Conservation (phyloP, 2,888 invertebrate species). For the Asteroscopus sphinx region DNA sequence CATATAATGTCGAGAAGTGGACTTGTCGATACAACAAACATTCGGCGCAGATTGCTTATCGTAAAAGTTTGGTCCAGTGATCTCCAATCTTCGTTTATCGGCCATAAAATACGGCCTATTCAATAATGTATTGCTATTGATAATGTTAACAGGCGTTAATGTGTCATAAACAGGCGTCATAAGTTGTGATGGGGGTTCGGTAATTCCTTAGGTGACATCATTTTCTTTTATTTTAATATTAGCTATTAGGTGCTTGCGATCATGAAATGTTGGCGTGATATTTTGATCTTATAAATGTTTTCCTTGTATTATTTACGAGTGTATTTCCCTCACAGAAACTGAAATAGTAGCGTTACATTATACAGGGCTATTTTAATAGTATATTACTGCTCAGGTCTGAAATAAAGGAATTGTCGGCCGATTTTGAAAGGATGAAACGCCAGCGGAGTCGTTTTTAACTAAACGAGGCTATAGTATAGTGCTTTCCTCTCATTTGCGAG, state of each 20-base stretch:
- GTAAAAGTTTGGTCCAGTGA: constrained; percentile 85
- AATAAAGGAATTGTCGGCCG: too few relatives aligned
- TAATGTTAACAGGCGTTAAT: constrained; percentile 82
- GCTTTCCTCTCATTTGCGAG: too few relatives aligned
- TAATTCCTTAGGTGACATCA: constrained; percentile 33
- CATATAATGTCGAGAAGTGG: constrained; percentile 79
- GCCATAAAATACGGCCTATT: constrained; percentile 79
- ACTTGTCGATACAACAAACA: constrained; percentile 74
- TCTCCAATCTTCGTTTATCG: constrained; percentile 87
- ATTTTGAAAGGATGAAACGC: too few relatives aligned
- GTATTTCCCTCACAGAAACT: neutral
- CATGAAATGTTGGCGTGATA: neutral
- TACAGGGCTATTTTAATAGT: too few relatives aligned
- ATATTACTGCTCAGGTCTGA: too few relatives aligned
- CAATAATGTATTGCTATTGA: constrained; percentile 82
- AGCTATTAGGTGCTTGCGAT: constrained; percentile 17
- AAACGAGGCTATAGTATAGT: too few relatives aligned
- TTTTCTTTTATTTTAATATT: constrained; percentile 32
- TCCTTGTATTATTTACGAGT: neutral
- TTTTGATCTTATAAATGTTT: neutral
- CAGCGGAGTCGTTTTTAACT: too few relatives aligned
- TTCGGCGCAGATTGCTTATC: constrained; percentile 84
- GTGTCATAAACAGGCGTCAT: constrained; percentile 52
- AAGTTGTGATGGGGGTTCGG: constrained; percentile 20
- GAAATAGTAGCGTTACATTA: too few relatives aligned